These are phyloP conservation scores for Pangasius mekongensis DNA, from an alignment of 2,797 vertebrate species.

Conservation along the genomic window DNA sequence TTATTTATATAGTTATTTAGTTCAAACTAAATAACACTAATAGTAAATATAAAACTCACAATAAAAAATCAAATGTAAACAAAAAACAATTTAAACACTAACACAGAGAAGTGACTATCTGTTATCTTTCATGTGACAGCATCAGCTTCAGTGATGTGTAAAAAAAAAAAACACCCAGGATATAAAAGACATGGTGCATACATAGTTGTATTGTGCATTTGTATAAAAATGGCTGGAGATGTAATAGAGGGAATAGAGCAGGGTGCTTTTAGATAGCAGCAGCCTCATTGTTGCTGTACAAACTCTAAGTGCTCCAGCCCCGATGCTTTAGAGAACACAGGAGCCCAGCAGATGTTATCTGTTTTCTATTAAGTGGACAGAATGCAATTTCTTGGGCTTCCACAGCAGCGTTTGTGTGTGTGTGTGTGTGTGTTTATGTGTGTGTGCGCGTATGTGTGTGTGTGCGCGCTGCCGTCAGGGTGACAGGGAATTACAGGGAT, in stretches of 20 bases:
- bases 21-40: not conserved
- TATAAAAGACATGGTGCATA: not conserved
- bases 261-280: constrained; percentile 37
- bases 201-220: not conserved
- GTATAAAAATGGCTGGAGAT: not conserved
- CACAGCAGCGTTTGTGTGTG: constrained; percentile 30
- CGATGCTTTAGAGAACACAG: constrained; percentile 41
- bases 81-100: not conserved
- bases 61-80: not conserved
- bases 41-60: not conserved
- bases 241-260: not conserved
- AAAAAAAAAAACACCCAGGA: not conserved
- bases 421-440: constrained; percentile 39
- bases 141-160: not conserved
- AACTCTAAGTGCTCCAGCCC: constrained; percentile 30
- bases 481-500: constrained; percentile 58
- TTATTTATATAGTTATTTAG: not conserved
- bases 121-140: not conserved
- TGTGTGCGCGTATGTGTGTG: constrained; percentile 31
- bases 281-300: constrained; percentile 37
- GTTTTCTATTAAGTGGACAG: constrained; percentile 61
- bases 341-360: constrained; percentile 60
- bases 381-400: constrained; percentile 63
- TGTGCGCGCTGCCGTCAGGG: constrained; percentile 30
- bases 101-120: not conserved